Conservation (phyloP, 2,113 vertebrate genomes). For the Gymnogyps californianus region DNA sequence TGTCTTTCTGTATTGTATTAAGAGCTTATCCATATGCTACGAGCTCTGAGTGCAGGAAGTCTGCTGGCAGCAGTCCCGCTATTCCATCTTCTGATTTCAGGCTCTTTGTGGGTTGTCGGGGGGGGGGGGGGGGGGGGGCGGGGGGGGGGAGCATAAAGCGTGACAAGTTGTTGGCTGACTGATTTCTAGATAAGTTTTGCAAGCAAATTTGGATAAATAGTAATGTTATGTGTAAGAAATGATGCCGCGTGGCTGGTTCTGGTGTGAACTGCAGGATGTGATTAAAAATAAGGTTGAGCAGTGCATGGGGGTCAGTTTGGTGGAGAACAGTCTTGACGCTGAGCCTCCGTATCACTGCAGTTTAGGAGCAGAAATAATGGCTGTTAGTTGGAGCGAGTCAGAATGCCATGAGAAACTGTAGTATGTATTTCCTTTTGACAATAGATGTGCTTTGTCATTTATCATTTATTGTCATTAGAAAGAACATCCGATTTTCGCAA, state of each 20-base stretch:
- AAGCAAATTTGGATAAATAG: neutral
- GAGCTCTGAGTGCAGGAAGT: neutral
- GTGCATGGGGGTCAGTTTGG: neutral
- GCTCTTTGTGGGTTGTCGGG: neutral
- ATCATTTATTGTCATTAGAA: neutral
- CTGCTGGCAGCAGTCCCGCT: constrained; percentile 5
- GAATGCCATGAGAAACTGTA: accelerated
- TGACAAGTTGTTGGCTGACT: neutral
- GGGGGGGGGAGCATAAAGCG: neutral
- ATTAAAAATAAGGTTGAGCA: neutral
- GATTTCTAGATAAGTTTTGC: neutral
- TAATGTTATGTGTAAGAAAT: neutral
- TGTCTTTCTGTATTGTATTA: neutral
- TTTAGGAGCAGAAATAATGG: neutral
- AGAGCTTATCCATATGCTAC: constrained; percentile 29
- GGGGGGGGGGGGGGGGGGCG: too few species aligned
- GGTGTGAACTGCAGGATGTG: neutral
- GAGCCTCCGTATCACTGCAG: accelerated
- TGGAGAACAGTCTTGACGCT: neutral
- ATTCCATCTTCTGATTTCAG: neutral
- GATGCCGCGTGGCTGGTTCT: accelerated
- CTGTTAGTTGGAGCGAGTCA: neutral
- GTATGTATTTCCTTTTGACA: neutral
- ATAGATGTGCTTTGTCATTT: neutral
- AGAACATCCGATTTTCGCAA: neutral